phyloP scores from a whole-genome alignment of 2,797 vertebrate species.

The Silurus aristotelis region DNA sequence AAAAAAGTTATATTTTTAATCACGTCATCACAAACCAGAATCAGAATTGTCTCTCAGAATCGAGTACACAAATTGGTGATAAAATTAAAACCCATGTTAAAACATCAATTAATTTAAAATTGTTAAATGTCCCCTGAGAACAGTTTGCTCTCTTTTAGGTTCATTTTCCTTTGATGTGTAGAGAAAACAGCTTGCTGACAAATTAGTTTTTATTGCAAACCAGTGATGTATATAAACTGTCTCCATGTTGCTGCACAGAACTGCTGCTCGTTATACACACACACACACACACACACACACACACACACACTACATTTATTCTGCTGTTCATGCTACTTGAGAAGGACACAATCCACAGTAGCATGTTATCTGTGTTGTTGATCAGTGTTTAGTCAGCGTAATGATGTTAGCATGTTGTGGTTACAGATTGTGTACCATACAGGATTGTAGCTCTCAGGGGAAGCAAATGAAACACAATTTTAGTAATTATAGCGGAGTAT shows the following conservation, averaged over 20 bases:
- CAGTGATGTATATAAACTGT: not conserved
- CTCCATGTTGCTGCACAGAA: not conserved
- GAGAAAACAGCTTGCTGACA: not conserved
- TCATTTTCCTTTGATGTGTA: not conserved
- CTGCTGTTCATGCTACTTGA: not conserved
- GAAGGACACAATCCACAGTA: slow-evolving; percentile 12
- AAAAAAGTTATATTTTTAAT: not conserved
- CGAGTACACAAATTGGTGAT: not conserved
- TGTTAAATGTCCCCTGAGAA: not conserved
- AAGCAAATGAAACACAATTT: not conserved
- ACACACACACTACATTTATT: too few relatives aligned
- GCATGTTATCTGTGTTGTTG: slow-evolving; percentile 6
- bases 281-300: too few relatives aligned
- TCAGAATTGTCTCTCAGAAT: not conserved
- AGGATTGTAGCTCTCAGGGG: slow-evolving; percentile 4
- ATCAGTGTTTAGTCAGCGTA: slow-evolving; percentile 17
- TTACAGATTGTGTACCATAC: not conserved
- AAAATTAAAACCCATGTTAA: not conserved
- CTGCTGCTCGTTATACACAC: too few relatives aligned
- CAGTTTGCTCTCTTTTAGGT: not conserved
- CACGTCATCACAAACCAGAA: not conserved
- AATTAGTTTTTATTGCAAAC: not conserved
- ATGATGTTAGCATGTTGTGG: slow-evolving; percentile 19
- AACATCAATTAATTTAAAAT: not conserved
- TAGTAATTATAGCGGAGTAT: not conserved